phyloP scores from a whole-genome alignment of 1,140 invertebrate genomes.

The Hormaphis cornu region DNA sequence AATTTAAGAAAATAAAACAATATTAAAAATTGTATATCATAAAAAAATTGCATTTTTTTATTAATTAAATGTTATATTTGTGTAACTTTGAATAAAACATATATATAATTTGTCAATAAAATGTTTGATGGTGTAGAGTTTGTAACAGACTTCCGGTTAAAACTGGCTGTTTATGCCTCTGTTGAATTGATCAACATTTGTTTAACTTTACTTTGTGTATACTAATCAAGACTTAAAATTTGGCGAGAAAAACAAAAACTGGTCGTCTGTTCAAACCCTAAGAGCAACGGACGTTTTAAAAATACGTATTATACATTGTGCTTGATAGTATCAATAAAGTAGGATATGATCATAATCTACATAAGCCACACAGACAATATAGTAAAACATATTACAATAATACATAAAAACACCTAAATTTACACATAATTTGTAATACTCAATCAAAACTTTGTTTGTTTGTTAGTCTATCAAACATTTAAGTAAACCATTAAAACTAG shows the following conservation, averaged over 20 bases:
- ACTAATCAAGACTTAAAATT: too few relatives aligned
- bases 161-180: too few relatives aligned
- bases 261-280: too few relatives aligned
- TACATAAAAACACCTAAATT: neutral
- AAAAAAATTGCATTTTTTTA: slow-evolving; percentile 9
- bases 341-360: neutral
- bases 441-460: neutral
- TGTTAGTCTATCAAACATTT: neutral
- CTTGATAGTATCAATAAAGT: neutral
- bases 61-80: slow-evolving; percentile 20
- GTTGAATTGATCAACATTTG: too few relatives aligned
- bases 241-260: too few relatives aligned
- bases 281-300: neutral
- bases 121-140: neutral
- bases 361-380: slow-evolving; percentile 5
- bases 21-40: slow-evolving; percentile 8
- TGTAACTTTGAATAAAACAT: slow-evolving; percentile 7
- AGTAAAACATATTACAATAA: neutral
- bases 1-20: neutral
- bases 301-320: slow-evolving; percentile 1
- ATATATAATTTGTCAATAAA: neutral
- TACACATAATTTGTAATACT: slow-evolving; percentile 5
- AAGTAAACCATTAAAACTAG: neutral
- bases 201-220: neutral
- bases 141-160: too few relatives aligned